These are phyloP conservation scores for Mastacembelus armatus DNA, from an alignment of 2,797 vertebrate genomes.

Conservation along the genomic window DNA sequence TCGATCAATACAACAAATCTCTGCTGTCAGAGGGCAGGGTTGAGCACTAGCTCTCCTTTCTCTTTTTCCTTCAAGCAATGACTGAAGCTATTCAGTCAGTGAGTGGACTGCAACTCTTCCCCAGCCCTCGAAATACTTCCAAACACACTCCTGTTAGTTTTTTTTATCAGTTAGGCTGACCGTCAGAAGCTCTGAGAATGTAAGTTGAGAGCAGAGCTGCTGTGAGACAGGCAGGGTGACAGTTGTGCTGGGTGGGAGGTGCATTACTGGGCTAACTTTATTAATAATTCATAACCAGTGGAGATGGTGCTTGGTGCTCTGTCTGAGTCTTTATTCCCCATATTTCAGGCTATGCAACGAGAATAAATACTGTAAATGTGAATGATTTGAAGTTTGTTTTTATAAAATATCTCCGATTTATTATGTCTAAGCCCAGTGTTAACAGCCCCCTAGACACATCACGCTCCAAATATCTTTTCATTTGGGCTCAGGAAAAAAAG, in stretches of 20 bases:
- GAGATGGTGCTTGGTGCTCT: conserved; percentile 70
- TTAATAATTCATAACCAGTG: conserved; percentile 83
- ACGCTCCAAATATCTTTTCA: conserved; percentile 4
- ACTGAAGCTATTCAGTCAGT: conserved; percentile 11
- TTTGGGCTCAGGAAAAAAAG: not conserved
- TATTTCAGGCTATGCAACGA: conserved; percentile 53
- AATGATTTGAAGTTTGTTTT: not conserved
- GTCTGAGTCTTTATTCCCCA: conserved; percentile 40
- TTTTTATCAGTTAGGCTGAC: conserved; percentile 23
- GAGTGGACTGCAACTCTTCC: conserved; percentile 13
- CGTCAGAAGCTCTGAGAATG: conserved; percentile 44
- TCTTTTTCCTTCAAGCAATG: not conserved
- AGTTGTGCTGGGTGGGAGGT: conserved; percentile 68
- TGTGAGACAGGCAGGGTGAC: conserved; percentile 42
- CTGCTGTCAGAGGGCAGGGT: conserved; percentile 20
- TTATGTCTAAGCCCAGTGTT: no score
- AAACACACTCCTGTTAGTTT: conserved; percentile 17
- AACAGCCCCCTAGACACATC: not conserved
- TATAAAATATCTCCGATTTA: no score
- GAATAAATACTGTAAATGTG: conserved; percentile 6
- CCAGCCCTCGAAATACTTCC: conserved; percentile 27
- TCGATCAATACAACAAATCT: conserved; percentile 57
- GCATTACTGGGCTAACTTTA: conserved; percentile 79
- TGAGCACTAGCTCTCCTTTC: conserved; percentile 14
- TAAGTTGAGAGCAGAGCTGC: conserved; percentile 54